Conservation (phyloP, 2,797 vertebrate species). For the Adelosebastes latens region DNA sequence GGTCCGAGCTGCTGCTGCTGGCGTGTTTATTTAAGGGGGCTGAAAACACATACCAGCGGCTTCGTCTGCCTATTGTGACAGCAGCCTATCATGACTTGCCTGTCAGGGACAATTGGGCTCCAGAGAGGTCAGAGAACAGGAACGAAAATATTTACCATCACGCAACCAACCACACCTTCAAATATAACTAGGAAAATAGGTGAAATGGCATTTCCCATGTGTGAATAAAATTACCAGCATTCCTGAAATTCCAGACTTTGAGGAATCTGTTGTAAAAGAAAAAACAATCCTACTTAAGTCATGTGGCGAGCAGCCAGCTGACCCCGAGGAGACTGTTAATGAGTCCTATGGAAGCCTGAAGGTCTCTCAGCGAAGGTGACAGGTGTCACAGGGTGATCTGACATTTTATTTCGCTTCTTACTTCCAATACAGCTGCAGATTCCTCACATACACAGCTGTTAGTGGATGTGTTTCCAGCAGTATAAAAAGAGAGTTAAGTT, state of each 20-base stretch:
- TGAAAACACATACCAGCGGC: slow-evolving; percentile 65
- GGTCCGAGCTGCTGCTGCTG: slow-evolving; percentile 1
- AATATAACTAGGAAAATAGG: not conserved
- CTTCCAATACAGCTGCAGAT: slow-evolving; percentile 28
- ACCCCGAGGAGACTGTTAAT: not conserved
- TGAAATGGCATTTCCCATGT: not conserved
- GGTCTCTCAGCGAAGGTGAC: slow-evolving; percentile 4
- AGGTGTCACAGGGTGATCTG: slow-evolving; percentile 3
- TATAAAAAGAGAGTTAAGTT: not conserved
- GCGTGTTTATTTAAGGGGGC: slow-evolving; percentile 58
- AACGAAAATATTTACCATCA: slow-evolving; percentile 32
- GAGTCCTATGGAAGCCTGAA: not conserved
- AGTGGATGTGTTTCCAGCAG: not conserved
- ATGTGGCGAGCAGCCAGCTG: not conserved
- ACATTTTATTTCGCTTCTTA: slow-evolving; percentile 2
- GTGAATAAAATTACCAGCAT: not conserved
- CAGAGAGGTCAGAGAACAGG: slow-evolving; percentile 39
- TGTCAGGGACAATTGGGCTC: slow-evolving; percentile 36
- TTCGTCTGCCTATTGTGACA: slow-evolving; percentile 47
- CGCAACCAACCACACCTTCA: not conserved
- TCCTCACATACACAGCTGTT: slow-evolving; percentile 23
- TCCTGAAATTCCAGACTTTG: not conserved
- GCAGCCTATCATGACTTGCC: slow-evolving; percentile 35
- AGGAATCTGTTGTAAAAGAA: not conserved
- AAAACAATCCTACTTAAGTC: not conserved